phyloP scores from a whole-genome alignment of 2,888 invertebrate species.

The Volucella inflata region DNA sequence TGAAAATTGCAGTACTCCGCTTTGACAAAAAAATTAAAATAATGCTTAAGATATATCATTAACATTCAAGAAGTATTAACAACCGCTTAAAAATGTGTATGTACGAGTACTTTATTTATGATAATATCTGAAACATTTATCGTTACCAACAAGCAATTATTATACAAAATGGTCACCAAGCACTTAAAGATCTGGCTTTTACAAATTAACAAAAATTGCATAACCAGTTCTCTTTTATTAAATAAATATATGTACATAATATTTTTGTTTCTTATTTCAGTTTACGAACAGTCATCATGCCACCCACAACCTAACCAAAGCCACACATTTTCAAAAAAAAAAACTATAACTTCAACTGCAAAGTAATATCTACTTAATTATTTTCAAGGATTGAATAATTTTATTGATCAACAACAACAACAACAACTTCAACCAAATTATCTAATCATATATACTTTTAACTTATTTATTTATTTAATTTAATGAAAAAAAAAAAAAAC shows the following conservation, averaged over 20 bases:
- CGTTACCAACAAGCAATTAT: neutral
- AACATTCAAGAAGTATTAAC: too few relatives aligned
- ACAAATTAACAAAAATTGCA: neutral
- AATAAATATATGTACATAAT: neutral
- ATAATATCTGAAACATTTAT: too few relatives aligned
- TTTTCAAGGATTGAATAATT: slow-evolving; percentile 46
- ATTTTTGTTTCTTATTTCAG: slow-evolving; percentile 51
- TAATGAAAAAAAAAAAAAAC: slow-evolving; percentile 72
- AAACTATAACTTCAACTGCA: slow-evolving; percentile 64
- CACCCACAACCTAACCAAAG: slow-evolving; percentile 74
- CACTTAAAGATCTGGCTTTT: too few relatives aligned
- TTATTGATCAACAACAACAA: slow-evolving; percentile 37
- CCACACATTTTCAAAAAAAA: slow-evolving; percentile 57
- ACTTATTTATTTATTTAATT: slow-evolving; percentile 78
- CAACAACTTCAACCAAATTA: slow-evolving; percentile 79
- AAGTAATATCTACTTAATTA: slow-evolving; percentile 67
- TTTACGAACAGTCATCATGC: slow-evolving; percentile 66
- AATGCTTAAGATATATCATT: too few relatives aligned
- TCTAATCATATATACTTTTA: slow-evolving; percentile 78
- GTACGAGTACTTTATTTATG: too few relatives aligned
- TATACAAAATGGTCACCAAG: too few relatives aligned
- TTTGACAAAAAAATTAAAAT: too few relatives aligned
- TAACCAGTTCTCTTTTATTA: neutral
- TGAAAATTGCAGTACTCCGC: too few relatives aligned
- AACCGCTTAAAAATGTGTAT: too few relatives aligned